These are phyloP conservation scores for Zapus hudsonius DNA, from an alignment of 2,113 vertebrate genomes.

Conservation along the genomic window DNA sequence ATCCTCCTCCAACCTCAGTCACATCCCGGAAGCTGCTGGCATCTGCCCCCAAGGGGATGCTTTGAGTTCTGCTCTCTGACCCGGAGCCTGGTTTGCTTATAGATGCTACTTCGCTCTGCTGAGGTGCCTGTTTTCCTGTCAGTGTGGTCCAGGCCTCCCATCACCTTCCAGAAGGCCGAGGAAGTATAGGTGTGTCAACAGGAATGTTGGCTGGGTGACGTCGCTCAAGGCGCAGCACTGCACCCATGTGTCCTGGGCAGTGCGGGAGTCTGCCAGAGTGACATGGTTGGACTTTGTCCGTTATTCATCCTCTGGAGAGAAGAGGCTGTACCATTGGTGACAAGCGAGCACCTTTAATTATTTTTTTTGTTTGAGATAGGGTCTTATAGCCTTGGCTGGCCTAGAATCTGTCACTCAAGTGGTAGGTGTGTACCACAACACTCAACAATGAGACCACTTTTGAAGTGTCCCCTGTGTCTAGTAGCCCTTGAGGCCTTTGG, in stretches of 20 bases:
- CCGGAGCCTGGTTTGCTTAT: neutral
- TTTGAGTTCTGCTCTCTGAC: neutral
- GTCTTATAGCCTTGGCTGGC: neutral
- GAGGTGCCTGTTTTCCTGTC: neutral
- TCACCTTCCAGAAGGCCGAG: accelerated
- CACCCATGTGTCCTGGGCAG: neutral
- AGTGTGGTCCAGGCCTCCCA: accelerated
- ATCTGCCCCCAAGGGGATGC: neutral
- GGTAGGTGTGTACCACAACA: neutral
- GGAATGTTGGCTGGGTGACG: neutral
- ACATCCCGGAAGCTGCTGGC: neutral
- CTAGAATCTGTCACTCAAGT: neutral
- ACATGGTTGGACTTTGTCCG: neutral
- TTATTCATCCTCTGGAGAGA: neutral
- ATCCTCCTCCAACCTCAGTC: neutral
- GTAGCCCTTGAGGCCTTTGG: neutral
- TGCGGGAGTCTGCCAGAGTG: neutral
- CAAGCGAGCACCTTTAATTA: neutral
- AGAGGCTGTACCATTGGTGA: neutral
- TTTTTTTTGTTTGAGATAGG: neutral
- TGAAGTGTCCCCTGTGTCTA: accelerated
- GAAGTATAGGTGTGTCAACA: accelerated
- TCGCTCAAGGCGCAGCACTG: neutral
- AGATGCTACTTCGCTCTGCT: neutral
- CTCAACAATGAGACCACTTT: neutral